Conservation (phyloP, 2,888 invertebrate genomes). For the Suillia variegata region DNA sequence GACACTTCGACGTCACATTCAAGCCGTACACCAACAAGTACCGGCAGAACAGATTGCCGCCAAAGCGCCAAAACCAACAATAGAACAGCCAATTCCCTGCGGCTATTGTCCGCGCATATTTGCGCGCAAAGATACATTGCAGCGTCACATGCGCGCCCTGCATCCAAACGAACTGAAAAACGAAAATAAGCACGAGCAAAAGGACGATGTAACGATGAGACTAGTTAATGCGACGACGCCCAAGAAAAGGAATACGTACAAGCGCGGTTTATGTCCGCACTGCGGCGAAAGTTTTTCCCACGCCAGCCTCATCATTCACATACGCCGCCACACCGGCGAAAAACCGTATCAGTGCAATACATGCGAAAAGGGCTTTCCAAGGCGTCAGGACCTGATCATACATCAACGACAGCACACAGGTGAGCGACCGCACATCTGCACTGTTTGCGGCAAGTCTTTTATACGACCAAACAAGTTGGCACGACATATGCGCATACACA, state of each 20-base stretch:
- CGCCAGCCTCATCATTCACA: constrained; percentile 68
- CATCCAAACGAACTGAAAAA: constrained; percentile 54
- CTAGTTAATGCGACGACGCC: background rate
- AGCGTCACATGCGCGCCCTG: constrained; percentile 63
- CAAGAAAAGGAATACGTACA: constrained; percentile 36
- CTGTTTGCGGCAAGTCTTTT: constrained; percentile 62
- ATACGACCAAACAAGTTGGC: constrained; percentile 67
- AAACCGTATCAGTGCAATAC: constrained; percentile 69
- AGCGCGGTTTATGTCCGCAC: constrained; percentile 64
- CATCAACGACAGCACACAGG: constrained; percentile 68
- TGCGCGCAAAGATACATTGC: constrained; percentile 65
- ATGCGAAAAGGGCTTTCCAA: constrained; percentile 68
- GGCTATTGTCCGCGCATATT: constrained; percentile 60
- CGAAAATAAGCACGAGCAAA: constrained; percentile 48
- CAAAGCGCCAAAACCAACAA: constrained; percentile 21
- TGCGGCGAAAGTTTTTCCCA: constrained; percentile 68
- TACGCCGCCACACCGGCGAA: constrained; percentile 71
- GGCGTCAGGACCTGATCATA: constrained; percentile 67
- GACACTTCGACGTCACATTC: constrained; percentile 42
- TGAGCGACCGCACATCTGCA: constrained; percentile 64
- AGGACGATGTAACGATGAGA: background rate
- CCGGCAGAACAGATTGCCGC: constrained; percentile 27
- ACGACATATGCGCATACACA: constrained; percentile 66
- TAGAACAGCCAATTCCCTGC: constrained; percentile 38
- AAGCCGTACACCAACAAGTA: constrained; percentile 36